Percentiles rank a stretch among this genome's conserved stretches.
phyloP scores from a whole-genome alignment of 1,140 invertebrate genomes.

The Brachionus rotundiformis region DNA sequence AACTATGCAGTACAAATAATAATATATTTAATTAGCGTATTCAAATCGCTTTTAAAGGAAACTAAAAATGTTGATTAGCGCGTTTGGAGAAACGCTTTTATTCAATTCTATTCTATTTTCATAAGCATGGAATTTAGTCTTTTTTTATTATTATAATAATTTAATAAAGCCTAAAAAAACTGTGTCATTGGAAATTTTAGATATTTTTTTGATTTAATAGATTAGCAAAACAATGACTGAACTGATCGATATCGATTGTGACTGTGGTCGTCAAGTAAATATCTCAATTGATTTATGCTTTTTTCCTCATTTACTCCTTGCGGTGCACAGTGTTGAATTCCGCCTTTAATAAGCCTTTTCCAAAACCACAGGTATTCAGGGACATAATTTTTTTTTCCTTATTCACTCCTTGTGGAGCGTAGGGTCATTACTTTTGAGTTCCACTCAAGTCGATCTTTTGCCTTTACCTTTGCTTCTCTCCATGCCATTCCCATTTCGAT shows the following conservation, averaged over 20 bases:
- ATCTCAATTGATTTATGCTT: too few species aligned
- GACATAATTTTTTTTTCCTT: too few species aligned
- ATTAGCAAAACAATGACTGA: not conserved
- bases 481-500: too few species aligned
- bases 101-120: not conserved
- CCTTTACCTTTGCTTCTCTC: too few species aligned
- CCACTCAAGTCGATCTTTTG: too few species aligned
- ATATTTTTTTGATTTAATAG: not conserved
- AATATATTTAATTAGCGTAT: conserved; percentile 2
- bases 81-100: not conserved
- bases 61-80: conserved; percentile 3
- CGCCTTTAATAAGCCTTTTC: too few species aligned
- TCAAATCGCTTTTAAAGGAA: not conserved
- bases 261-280: not conserved
- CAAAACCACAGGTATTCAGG: too few species aligned
- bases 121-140: not conserved
- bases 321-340: too few species aligned
- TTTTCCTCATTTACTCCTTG: too few species aligned
- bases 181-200: not conserved
- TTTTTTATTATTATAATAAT: not conserved
- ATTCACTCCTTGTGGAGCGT: too few species aligned
- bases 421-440: too few species aligned
- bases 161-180: not conserved
- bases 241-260: not conserved
- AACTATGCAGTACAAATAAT: not conserved